Base-by-base conservation (phyloP, 2,888 invertebrate species). In the Lampropteryx suffumata region DNA sequence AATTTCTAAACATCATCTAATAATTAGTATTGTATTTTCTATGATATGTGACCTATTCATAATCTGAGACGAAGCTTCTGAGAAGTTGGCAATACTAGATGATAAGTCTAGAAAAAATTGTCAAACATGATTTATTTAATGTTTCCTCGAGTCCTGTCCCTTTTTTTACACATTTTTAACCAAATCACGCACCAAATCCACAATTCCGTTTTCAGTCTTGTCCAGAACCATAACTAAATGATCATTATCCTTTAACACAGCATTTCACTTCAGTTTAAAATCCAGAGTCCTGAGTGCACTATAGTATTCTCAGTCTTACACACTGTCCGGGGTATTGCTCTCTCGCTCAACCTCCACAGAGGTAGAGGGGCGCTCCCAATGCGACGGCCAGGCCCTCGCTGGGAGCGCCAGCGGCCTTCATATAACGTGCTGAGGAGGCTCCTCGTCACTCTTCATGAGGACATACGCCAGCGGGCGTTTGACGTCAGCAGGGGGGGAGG, bases 351-450 rank as follows among this genome's bases (percentile, higher is more conserved):
- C 12, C 27, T 53, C 86, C 57, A 77, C 70, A 21, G 88, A 87
- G 30, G 89, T 88, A 51, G 89, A 89, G 11, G 90, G 88, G 63
- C 79, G 84, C 87, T 89, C 90, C 88, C 90, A 92, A 59, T 90
- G 91, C 64, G 82, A 69, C 57, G 90, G 81, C 79, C 85, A 82
- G n/a, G 81, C 82, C 69, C 94, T 86, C 75, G 94, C 94, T 72
- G 94, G 94, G 90, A 95, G 95, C 94, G 95, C 94, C 76, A 95
- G 94, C 89, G 95, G 95, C 92, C 94, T 95, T 95, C 95, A 95
- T 93, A 95, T 95, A 82, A 95, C 94, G 78, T 95, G 95, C 52
- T 93, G 91, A 1, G 90, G 90, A 0, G 88, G 89, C 59, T 92
- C 92, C 65, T 91, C 90, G 65, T 92, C 91, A 33, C 91, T 92